phyloP scores from a whole-genome alignment of 2,888 invertebrate species.

The Phymatocera aterrima region DNA sequence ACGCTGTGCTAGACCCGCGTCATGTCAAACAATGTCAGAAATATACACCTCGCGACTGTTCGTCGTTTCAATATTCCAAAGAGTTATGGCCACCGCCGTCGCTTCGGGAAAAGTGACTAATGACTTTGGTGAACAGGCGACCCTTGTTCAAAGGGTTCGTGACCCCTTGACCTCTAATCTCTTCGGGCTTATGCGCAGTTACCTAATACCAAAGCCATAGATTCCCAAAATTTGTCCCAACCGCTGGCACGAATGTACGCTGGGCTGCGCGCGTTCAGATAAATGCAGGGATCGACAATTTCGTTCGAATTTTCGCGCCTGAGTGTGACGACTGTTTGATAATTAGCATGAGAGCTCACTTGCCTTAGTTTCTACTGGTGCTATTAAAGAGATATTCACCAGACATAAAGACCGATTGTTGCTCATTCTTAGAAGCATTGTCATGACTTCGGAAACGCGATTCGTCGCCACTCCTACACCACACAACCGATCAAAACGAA shows the following conservation, averaged over 20 bases:
- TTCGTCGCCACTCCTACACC: too few species aligned
- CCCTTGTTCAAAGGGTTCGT: conserved; percentile 18
- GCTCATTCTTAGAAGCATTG: too few species aligned
- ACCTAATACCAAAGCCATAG: conserved; percentile 9
- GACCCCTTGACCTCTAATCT: conserved; percentile 36
- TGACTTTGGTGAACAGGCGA: conserved; percentile 26
- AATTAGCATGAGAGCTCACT: conserved; percentile 16
- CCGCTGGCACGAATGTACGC: neutral
- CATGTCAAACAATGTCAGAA: conserved; percentile 41
- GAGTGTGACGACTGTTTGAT: conserved; percentile 1
- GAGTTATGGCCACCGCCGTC: conserved; percentile 6
- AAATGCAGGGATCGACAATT: neutral
- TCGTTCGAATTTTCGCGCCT: neutral
- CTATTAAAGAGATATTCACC: too few species aligned
- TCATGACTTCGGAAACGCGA: too few species aligned
- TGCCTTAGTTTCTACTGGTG: conserved; percentile 8
- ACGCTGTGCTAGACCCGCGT: conserved; percentile 16
- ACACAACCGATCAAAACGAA: too few species aligned
- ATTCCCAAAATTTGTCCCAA: conserved; percentile 16
- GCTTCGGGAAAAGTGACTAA: conserved; percentile 17
- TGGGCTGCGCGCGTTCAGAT: neutral
- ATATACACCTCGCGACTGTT: conserved; percentile 15
- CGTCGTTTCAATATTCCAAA: conserved; percentile 35
- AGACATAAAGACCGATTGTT: too few species aligned
- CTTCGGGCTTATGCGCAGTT: conserved; percentile 14